A percentile compares a stretch with the other conserved stretches of the same genome.
These are phyloP conservation scores for Protophormia terraenovae DNA, from an alignment of 2,888 invertebrate genomes.

Conservation along the genomic window DNA sequence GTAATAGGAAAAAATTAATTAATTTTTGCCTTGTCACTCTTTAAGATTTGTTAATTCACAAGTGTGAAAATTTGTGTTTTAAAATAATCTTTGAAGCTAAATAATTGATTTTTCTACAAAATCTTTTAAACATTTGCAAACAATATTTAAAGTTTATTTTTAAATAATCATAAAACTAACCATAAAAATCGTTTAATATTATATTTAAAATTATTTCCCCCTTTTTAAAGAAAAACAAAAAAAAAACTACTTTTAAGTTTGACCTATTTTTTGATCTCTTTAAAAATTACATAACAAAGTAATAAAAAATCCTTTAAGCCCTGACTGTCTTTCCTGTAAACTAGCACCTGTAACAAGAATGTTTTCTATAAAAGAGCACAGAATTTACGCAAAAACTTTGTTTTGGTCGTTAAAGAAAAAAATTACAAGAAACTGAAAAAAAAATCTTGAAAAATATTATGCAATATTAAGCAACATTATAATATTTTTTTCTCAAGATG, in stretches of 20 bases:
- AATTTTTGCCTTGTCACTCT: no score
- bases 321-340: background rate
- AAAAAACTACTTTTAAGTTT: background rate
- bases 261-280: constrained; percentile 33
- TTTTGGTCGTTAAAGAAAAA: constrained; percentile 28
- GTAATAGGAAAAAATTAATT: no score
- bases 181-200: background rate
- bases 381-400: constrained; percentile 24
- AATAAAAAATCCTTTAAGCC: background rate
- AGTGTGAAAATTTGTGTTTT: no score
- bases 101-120: no score
- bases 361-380: constrained; percentile 20
- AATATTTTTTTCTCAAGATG: constrained; percentile 51
- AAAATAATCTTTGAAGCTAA: no score
- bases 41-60: no score
- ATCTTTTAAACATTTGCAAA: no score
- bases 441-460: constrained; percentile 38
- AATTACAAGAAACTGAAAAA: background rate
- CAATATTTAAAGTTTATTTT: no score
- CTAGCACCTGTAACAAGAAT: constrained; percentile 39
- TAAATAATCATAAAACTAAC: no score
- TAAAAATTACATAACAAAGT: background rate
- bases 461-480: constrained; percentile 47
- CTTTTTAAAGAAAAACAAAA: background rate
- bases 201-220: background rate